A percentile compares a stretch with the other conserved stretches of the same genome.
Conservation (phyloP, 2,797 vertebrate genomes). For the Galago senegalensis region DNA sequence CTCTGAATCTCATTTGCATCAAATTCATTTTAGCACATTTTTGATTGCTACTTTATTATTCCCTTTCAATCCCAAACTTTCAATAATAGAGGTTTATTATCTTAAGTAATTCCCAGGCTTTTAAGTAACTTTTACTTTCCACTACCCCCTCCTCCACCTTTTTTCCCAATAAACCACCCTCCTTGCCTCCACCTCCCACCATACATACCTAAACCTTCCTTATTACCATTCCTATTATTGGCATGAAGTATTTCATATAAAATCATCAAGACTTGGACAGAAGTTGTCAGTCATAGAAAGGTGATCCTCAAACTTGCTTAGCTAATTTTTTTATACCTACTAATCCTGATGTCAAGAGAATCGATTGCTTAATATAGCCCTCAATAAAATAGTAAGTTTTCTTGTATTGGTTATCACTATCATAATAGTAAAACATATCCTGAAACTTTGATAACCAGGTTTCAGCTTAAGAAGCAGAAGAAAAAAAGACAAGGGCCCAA, state of each 20-base stretch:
- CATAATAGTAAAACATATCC: background rate
- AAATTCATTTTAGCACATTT: conserved; percentile 90
- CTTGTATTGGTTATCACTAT: background rate
- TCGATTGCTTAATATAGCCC: conserved; percentile 3
- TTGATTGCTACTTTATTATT: conserved; percentile 93
- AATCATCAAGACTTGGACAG: conserved; percentile 48
- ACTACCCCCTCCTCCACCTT: background rate
- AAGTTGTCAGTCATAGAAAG: conserved; percentile 56
- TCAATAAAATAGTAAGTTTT: conserved; percentile 50
- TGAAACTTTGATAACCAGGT: background rate
- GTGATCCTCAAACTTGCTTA: conserved; percentile 54
- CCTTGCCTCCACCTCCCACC: background rate
- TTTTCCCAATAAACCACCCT: background rate
- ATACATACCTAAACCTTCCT: conserved; percentile 30
- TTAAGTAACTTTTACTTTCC: conserved; percentile 70
- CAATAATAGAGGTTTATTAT: conserved; percentile 88
- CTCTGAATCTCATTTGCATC: conserved; percentile 92
- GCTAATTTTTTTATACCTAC: conserved; percentile 8
- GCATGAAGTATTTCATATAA: conserved; percentile 8
- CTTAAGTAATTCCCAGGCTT: conserved; percentile 87
- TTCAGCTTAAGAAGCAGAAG: background rate
- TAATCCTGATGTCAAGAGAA: conserved; percentile 45
- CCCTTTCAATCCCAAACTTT: conserved; percentile 89
- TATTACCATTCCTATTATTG: background rate
- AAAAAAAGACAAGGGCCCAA: background rate